Percentiles rank a stretch among this genome's conserved stretches.
Evolutionary conservation across 2,113 vertebrate genomes (phyloP).

Genomic region (Dascyllus trimaculatus): DNA sequence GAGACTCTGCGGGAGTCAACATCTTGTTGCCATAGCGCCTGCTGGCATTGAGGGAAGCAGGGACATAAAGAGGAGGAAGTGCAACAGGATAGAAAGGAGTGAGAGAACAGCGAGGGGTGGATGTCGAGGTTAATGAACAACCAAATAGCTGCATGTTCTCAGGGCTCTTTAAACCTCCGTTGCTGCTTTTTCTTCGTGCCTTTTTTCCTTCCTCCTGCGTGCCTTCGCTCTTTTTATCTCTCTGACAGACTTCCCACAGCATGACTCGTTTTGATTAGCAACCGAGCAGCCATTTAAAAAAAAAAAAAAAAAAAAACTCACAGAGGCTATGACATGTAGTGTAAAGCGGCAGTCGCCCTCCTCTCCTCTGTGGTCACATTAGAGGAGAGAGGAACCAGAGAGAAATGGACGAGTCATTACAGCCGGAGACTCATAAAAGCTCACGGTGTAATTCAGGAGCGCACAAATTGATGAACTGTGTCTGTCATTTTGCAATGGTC

Average conservation of each 20-base stretch:
- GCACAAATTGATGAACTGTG: slow-evolving; percentile 61
- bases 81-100: slow-evolving; percentile 26
- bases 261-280: slow-evolving; percentile 66
- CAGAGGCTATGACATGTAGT: slow-evolving; percentile 29
- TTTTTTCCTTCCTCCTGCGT: slow-evolving; percentile 4
- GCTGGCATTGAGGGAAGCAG: slow-evolving; percentile 63
- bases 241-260: slow-evolving; percentile 59
- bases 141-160: slow-evolving; percentile 29
- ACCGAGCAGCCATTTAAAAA: slow-evolving; percentile 58
- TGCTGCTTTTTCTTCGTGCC: slow-evolving; percentile 28
- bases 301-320: slow-evolving; percentile 39
- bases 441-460: slow-evolving; percentile 42
- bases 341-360: background rate
- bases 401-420: slow-evolving; percentile 25
- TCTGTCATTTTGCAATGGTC: slow-evolving; percentile 65
- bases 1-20: slow-evolving; percentile 58
- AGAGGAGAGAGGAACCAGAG: background rate
- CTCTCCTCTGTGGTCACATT: slow-evolving; percentile 12
- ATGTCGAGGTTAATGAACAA: slow-evolving; percentile 58
- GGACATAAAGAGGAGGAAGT: slow-evolving; percentile 28
- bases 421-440: slow-evolving; percentile 46
- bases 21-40: slow-evolving; percentile 82
- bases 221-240: slow-evolving; percentile 43
- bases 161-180: slow-evolving; percentile 28
- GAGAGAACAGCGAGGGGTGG: slow-evolving; percentile 24